Base-by-base conservation (phyloP, 2,797 vertebrate genomes). In the Geotrypetes seraphini region DNA sequence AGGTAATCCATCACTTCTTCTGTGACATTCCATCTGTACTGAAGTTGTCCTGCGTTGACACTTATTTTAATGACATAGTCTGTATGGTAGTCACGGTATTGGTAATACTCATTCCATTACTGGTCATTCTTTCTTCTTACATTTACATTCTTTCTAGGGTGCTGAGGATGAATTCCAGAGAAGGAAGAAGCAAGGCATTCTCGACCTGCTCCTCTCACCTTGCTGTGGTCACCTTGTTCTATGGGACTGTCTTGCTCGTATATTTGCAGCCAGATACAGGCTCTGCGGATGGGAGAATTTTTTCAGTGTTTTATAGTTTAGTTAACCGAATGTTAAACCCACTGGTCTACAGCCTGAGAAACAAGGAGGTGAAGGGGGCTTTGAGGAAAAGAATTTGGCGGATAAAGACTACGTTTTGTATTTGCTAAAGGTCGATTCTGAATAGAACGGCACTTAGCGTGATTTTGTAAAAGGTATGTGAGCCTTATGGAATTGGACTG, bases 251-350 rank as follows among this genome's bases (percentile, higher is more conserved):
- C 48, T 61, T 56, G 36, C 80, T 68, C 60, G 57, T 63, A 25
- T 78, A 78, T 3, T 30, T 71, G 33, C 40, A 50, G 3, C 75
- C 75, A 5, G 76, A 71, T 38, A 39, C 58, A 40, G 66, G 33
- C 0, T 71, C 71, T 0, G 12, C 15, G 22, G 31, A 3, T 21
- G 73, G 78, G 41, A 75, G 69, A 52, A 52, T 47, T 4, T 31
- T 81, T 13, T 68, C 73, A 3, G 63, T 80, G 6, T 30, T 78
- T 32, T 80, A 80, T 19, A 81, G 69, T 35, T 75, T 61, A 4
- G 2, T 76, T 18, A 78, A 71, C 3, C 76, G 73, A 0, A 32
- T 76, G n/a, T 48, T 80, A 10, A 78, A 76, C 33, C 71, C 64
- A 1, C 55, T 78, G 12, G 62, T 79, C 41, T 80, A 78, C 21